Evolutionary conservation across 2,888 invertebrate genomes (phyloP).

Genomic region (Helleia helle): DNA sequence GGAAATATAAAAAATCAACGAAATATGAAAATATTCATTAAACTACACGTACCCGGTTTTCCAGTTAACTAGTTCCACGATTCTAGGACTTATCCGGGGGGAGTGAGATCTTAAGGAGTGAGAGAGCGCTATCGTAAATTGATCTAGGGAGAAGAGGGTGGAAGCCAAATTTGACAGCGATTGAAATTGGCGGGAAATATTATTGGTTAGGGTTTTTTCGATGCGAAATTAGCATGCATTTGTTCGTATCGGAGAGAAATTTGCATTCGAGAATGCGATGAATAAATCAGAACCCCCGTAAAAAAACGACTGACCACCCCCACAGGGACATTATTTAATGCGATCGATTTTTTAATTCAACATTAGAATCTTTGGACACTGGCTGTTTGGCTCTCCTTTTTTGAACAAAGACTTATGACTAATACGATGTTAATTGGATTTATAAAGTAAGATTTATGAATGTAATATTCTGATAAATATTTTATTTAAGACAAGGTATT

Average conservation of each 20-base stretch:
- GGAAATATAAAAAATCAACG: slow-evolving; percentile 12
- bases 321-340: slow-evolving; percentile 8
- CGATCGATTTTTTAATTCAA: slow-evolving; percentile 9
- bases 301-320: slow-evolving; percentile 6
- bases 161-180: slow-evolving; percentile 70
- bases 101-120: slow-evolving; percentile 67
- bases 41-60: slow-evolving; percentile 35
- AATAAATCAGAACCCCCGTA: slow-evolving; percentile 16
- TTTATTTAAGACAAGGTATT: too few relatives aligned
- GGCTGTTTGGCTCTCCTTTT: background rate
- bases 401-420: too few relatives aligned
- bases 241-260: slow-evolving; percentile 23
- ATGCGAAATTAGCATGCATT: slow-evolving; percentile 33
- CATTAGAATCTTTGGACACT: slow-evolving; percentile 4
- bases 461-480: too few relatives aligned
- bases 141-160: slow-evolving; percentile 55
- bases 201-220: slow-evolving; percentile 52
- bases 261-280: slow-evolving; percentile 21
- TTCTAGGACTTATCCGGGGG: slow-evolving; percentile 62
- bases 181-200: slow-evolving; percentile 73
- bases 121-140: slow-evolving; percentile 73
- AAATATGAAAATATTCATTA: slow-evolving; percentile 13
- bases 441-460: too few relatives aligned
- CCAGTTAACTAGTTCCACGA: slow-evolving; percentile 40
- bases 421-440: too few relatives aligned